Conservation (phyloP, 1,140 invertebrate species). For the Atta cephalotes region DNA sequence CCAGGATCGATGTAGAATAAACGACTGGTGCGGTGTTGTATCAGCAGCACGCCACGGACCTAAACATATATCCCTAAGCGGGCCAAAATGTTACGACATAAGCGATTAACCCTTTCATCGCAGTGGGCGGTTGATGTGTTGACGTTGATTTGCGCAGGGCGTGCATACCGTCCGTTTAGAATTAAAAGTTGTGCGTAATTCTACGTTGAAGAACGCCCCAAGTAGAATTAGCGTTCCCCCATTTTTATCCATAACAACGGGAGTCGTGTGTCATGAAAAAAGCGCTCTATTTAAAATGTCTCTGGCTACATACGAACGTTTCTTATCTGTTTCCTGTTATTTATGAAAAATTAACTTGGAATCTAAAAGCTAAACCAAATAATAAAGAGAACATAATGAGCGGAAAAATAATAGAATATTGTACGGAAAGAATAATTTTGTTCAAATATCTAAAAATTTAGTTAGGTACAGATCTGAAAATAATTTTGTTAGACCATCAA, state of each 20-base stretch:
- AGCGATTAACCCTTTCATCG: constrained; percentile 61
- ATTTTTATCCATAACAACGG: not conserved
- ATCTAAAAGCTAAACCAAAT: not conserved
- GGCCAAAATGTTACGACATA: constrained; percentile 54
- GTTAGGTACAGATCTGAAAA: too few relatives aligned
- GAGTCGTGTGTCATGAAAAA: not conserved
- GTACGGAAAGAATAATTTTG: too few relatives aligned
- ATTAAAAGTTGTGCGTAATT: constrained; percentile 57
- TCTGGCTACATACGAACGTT: not conserved
- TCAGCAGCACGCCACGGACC: constrained; percentile 46
- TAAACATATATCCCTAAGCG: constrained; percentile 52
- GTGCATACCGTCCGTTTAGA: not conserved
- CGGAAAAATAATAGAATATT: constrained; percentile 8
- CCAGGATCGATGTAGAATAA: constrained; percentile 27
- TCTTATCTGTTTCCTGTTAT: constrained; percentile 14
- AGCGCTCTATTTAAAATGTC: constrained; percentile 1
- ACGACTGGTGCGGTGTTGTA: constrained; percentile 4
- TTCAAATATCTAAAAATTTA: too few relatives aligned
- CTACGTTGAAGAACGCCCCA: constrained; percentile 10
- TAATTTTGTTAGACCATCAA: too few relatives aligned
- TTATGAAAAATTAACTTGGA: not conserved
- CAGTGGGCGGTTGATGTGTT: constrained; percentile 46
- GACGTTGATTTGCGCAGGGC: constrained; percentile 46
- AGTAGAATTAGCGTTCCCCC: not conserved
- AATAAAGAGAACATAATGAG: not conserved